Percentiles rank a stretch among this genome's conserved stretches.
Evolutionary conservation across 2,113 vertebrate genomes (phyloP).

Genomic region (Hemibagrus wyckioides): DNA sequence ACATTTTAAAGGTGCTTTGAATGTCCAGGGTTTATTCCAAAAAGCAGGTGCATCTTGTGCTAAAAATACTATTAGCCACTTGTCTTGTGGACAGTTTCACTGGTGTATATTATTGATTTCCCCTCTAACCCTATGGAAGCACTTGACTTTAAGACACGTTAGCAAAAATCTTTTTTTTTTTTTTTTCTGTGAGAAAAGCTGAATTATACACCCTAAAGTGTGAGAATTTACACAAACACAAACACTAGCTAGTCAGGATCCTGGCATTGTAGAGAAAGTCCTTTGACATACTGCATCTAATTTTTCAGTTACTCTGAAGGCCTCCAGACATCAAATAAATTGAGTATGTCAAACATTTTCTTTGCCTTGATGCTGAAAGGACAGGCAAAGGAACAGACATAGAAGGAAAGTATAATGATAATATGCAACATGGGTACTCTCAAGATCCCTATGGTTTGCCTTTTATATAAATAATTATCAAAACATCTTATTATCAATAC

Average conservation of each 20-base stretch:
- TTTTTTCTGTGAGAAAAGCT: constrained; percentile 48
- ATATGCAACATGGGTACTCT: constrained; percentile 56
- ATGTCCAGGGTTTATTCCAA: constrained; percentile 38
- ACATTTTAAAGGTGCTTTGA: constrained; percentile 39
- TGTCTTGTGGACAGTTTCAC: neutral
- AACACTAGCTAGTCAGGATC: constrained; percentile 7
- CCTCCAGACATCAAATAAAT: constrained; percentile 13
- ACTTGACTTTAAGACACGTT: constrained; percentile 67
- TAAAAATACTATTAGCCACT: constrained; percentile 15
- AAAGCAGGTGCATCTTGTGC: neutral
- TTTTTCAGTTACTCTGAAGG: constrained; percentile 23
- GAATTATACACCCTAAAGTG: neutral
- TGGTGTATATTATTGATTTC: constrained; percentile 7
- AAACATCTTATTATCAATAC: constrained; percentile 48
- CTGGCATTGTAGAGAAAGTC: constrained; percentile 36
- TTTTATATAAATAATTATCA: constrained; percentile 77
- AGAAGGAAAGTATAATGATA: constrained; percentile 42
- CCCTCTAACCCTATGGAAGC: constrained; percentile 61
- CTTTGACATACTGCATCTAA: constrained; percentile 28
- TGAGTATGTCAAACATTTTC: neutral
- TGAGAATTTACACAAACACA: constrained; percentile 28
- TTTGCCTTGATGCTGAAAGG: constrained; percentile 35
- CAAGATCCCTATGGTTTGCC: constrained; percentile 57
- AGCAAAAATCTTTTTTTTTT: constrained; percentile 52
- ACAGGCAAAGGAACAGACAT: constrained; percentile 8